A percentile compares a stretch with the other conserved stretches of the same genome.
phyloP scores from a whole-genome alignment of 2,888 invertebrate genomes.

The Nomada ferruginata region DNA sequence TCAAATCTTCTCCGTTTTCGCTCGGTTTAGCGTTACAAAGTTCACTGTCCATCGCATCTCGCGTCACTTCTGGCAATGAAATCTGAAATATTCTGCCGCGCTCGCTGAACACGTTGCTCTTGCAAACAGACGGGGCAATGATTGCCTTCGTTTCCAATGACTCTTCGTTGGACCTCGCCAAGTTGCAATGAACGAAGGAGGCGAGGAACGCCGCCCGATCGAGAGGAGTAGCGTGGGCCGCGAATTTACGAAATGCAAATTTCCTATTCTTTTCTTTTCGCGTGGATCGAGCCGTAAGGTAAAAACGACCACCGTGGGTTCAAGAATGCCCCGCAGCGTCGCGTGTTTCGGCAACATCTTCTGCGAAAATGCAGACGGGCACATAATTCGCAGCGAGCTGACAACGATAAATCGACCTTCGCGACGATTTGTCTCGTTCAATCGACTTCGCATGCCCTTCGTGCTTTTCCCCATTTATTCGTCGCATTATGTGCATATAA shows the following conservation, averaged over 20 bases:
- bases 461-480: conserved; percentile 40
- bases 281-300: not conserved
- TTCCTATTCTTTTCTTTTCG: not conserved
- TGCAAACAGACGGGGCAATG: conserved; percentile 70
- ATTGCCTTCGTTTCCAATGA: too few species aligned
- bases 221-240: too few species aligned
- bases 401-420: conserved; percentile 16
- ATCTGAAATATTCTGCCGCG: conserved; percentile 88
- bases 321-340: conserved; percentile 64
- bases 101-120: conserved; percentile 88
- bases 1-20: conserved; percentile 86
- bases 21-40: conserved; percentile 61
- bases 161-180: too few species aligned
- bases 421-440: conserved; percentile 1
- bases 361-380: conserved; percentile 53
- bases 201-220: too few species aligned
- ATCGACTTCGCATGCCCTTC: conserved; percentile 25
- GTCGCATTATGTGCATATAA: not conserved
- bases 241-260: too few species aligned
- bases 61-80: conserved; percentile 85
- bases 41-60: conserved; percentile 39
- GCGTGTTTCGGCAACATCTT: conserved; percentile 77
- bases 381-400: not conserved
- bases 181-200: too few species aligned
- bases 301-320: conserved; percentile 21